phyloP scores from a whole-genome alignment of 1,140 invertebrate species.

The Euschistus heros region DNA sequence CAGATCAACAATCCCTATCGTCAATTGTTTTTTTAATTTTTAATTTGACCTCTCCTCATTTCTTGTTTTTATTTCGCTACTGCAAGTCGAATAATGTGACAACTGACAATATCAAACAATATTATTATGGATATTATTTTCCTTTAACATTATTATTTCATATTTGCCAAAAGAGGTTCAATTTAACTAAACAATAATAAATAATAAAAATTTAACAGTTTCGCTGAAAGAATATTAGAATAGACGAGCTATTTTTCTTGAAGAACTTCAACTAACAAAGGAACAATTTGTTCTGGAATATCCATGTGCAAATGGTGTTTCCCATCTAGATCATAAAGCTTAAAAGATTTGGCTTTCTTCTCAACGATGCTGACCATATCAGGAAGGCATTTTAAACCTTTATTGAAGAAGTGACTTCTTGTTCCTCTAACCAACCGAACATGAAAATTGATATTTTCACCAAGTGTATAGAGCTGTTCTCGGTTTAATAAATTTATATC shows the following conservation, averaged over 20 bases:
- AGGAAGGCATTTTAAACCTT: conserved; percentile 47
- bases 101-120: too few species aligned
- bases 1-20: too few species aligned
- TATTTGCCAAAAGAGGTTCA: too few species aligned
- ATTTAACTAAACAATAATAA: too few species aligned
- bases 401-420: conserved; percentile 53
- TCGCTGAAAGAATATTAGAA: too few species aligned
- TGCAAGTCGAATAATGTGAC: too few species aligned
- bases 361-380: conserved; percentile 53
- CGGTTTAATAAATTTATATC: conserved; percentile 52
- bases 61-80: too few species aligned
- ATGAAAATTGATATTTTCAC: conserved; percentile 55
- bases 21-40: too few species aligned
- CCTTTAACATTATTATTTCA: too few species aligned
- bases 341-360: conserved; percentile 44
- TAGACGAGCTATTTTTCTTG: conserved; percentile 1
- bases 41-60: too few species aligned
- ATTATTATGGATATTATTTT: too few species aligned
- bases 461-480: conserved; percentile 55
- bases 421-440: conserved; percentile 62
- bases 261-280: conserved; percentile 15
- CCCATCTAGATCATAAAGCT: conserved; percentile 58
- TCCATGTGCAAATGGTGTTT: conserved; percentile 77
- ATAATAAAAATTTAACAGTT: too few species aligned
- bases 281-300: conserved; percentile 53